A percentile compares a stretch with the other conserved stretches of the same genome.
Conservation (phyloP, 1,140 invertebrate species). For the Phymastichus coffea region DNA sequence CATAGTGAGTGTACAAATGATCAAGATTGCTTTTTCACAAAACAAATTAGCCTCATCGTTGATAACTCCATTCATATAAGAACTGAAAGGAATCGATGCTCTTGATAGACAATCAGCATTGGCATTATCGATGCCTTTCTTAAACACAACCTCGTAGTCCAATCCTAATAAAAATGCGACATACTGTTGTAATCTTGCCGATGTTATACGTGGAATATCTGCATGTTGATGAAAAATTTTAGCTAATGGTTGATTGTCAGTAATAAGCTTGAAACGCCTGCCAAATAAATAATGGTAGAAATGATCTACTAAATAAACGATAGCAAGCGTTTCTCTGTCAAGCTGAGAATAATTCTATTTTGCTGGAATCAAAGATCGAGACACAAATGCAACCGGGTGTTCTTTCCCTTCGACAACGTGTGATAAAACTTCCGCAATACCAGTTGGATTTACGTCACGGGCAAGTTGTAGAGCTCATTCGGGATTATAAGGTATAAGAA, state of each 20-base stretch:
- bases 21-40: too few relatives aligned
- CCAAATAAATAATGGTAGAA: slow-evolving; percentile 27
- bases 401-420: slow-evolving; percentile 20
- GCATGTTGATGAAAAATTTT: slow-evolving; percentile 48
- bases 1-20: too few relatives aligned
- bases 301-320: slow-evolving; percentile 34
- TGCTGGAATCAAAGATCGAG: slow-evolving; percentile 22
- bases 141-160: slow-evolving; percentile 38
- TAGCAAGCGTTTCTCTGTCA: slow-evolving; percentile 32
- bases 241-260: slow-evolving; percentile 57
- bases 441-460: background rate
- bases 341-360: slow-evolving; percentile 35
- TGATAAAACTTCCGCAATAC: background rate
- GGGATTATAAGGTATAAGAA: background rate
- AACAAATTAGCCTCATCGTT: too few relatives aligned
- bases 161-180: slow-evolving; percentile 42
- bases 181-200: slow-evolving; percentile 44
- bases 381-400: slow-evolving; percentile 31
- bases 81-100: too few relatives aligned
- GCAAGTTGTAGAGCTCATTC: background rate
- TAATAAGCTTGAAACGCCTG: slow-evolving; percentile 50
- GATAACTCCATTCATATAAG: too few relatives aligned
- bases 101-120: slow-evolving; percentile 41
- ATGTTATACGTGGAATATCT: slow-evolving; percentile 39
- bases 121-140: slow-evolving; percentile 26